Evolutionary conservation across 2,888 invertebrate genomes (phyloP), one percentile per base, ranked within the genome.

Genomic region (Carterocephalus palaemon): DNA sequence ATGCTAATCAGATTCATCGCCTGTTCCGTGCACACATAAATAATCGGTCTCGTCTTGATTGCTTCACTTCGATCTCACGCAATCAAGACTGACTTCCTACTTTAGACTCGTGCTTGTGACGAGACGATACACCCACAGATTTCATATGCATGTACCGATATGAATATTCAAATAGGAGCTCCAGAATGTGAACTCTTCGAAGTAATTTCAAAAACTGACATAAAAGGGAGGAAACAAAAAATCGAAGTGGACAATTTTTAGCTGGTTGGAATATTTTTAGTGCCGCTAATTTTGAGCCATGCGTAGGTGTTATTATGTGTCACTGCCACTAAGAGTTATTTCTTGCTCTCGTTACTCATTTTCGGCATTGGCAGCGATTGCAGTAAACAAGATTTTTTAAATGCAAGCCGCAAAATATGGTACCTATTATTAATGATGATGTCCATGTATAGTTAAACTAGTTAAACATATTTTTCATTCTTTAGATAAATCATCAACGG

Each of bases 261-360:
- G 12, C 33, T 55, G 56, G 53, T 26, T 19, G 13, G 22, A 3
- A 37, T 51, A 48, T 46, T 29, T 45, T 38, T 49, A 49, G 51
- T 43, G 7, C 22, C n/a, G 26, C 49, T 10, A 43, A 80, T 79
- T 74, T 76, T 59, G 55, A 65, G 59, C 56, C 49, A 39, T 55
- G 59, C 56, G 78, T 80, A 64, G 79, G 77, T 49, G 65, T 24
- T 22, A 10, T 45, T 64, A 67, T 63, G 70, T 67, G 54, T 64
- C 67, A 67, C 60, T 64, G 60, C 69, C 58, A 63, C 57, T 63
- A 56, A 34, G 43, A 38, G 49, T 51, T 73, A 72, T 72, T 67
- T 69, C 54, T 69, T 65, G 54, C 52, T 53, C 52, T 52, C 60
- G 64, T 70, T 67, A 64, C 67, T 71, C 68, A 76, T 69, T 67